A percentile compares a stretch with the other conserved stretches of the same genome.
phyloP scores from a whole-genome alignment of 2,797 vertebrate species.

The Leptodactylus fallax region DNA sequence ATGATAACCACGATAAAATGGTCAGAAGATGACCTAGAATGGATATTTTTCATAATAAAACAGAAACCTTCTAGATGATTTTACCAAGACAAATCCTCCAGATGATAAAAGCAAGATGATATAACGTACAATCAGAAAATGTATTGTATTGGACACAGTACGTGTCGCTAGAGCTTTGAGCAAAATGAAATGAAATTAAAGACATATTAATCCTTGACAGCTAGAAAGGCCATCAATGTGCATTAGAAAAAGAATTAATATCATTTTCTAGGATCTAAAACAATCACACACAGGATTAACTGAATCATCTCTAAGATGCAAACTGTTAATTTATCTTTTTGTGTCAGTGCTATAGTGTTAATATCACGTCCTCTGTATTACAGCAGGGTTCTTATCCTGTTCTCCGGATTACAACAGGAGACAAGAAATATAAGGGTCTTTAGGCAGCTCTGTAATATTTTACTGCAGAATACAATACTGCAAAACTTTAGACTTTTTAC shows the following conservation, averaged over 20 bases:
- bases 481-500: not conserved
- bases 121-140: slow-evolving; percentile 30
- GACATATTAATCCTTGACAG: slow-evolving; percentile 59
- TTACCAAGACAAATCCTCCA: slow-evolving; percentile 23
- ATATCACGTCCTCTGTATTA: slow-evolving; percentile 62
- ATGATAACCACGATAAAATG: not conserved
- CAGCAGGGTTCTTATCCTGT: slow-evolving; percentile 50
- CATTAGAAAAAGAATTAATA: slow-evolving; percentile 67
- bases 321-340: slow-evolving; percentile 69
- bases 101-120: slow-evolving; percentile 37
- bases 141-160: slow-evolving; percentile 46
- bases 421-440: not conserved
- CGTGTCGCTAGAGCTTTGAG: slow-evolving; percentile 51
- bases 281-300: slow-evolving; percentile 68
- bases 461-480: not conserved
- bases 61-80: slow-evolving; percentile 5
- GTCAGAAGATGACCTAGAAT: slow-evolving; percentile 9
- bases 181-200: slow-evolving; percentile 58
- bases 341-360: slow-evolving; percentile 66
- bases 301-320: slow-evolving; percentile 70
- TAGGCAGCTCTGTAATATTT: not conserved
- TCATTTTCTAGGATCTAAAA: slow-evolving; percentile 69
- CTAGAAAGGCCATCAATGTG: slow-evolving; percentile 51
- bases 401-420: slow-evolving; percentile 8
- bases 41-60: slow-evolving; percentile 1